Evolutionary conservation across 2,113 vertebrate genomes (phyloP).

Genomic region (Zosterops borbonicus): DNA sequence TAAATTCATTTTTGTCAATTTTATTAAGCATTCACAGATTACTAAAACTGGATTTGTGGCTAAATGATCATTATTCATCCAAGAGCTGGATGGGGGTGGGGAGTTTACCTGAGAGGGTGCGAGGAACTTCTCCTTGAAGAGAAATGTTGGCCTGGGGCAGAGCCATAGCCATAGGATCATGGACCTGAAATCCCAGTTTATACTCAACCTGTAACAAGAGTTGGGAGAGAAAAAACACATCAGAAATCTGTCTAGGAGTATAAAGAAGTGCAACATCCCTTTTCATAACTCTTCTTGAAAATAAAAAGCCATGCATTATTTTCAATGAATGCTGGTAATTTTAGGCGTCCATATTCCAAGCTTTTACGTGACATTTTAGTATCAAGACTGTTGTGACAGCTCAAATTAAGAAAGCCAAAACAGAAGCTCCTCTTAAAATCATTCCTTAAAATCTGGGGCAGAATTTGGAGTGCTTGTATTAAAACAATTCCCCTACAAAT

Average conservation of each 20-base stretch:
- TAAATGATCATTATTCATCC: neutral
- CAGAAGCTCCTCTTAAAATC: neutral
- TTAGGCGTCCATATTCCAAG: neutral
- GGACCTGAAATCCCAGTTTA: conserved; percentile 89
- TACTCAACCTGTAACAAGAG: conserved; percentile 86
- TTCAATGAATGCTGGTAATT: neutral
- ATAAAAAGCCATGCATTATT: rapidly evolving
- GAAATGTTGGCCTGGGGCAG: conserved; percentile 92
- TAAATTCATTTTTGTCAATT: neutral
- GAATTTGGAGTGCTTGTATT: neutral
- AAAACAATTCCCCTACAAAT: neutral
- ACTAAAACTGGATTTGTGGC: neutral
- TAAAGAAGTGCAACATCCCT: neutral
- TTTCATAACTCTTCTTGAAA: neutral
- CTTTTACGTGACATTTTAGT: neutral
- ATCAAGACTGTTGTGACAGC: neutral
- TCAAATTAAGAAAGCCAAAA: neutral
- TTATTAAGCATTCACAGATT: neutral
- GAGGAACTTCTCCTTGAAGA: conserved; percentile 89
- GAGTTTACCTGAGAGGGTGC: conserved; percentile 83
- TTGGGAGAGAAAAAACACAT: neutral
- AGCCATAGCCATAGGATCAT: conserved; percentile 89
- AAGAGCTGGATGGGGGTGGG: neutral
- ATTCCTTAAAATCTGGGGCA: neutral
- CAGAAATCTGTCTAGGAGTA: neutral